Conservation (phyloP, 2,797 vertebrate species). For the Amniataba percoides region DNA sequence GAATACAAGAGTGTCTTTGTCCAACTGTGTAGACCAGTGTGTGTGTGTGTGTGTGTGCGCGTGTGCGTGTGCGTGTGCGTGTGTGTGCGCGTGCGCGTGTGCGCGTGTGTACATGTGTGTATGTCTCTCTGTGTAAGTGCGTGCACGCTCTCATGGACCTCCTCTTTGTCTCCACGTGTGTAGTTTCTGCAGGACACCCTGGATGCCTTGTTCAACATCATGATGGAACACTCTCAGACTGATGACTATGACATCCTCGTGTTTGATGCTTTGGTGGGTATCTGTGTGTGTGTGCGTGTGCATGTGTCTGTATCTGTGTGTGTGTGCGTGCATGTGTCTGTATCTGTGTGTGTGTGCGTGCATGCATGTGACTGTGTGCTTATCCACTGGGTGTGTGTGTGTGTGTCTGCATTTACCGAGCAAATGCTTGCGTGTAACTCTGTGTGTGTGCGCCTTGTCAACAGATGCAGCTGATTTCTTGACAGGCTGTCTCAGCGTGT, state of each 20-base stretch:
- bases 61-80: too few species aligned
- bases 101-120: too few species aligned
- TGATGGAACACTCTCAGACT: constrained; percentile 98
- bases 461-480: constrained; percentile 43
- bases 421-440: too few species aligned
- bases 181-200: constrained; percentile 97
- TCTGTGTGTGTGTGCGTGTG: constrained; percentile 21
- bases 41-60: not conserved
- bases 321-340: constrained; percentile 24
- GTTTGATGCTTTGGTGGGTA: constrained; percentile 95
- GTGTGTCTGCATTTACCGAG: not conserved
- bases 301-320: not conserved
- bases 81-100: too few species aligned
- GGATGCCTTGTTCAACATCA: constrained; percentile 99
- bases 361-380: too few species aligned
- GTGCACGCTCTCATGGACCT: constrained; percentile 1
- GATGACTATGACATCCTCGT: constrained; percentile 97
- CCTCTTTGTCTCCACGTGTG: constrained; percentile 21
- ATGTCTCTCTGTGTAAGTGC: too few species aligned
- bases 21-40: constrained; percentile 47
- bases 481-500: constrained; percentile 42
- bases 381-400: constrained; percentile 31
- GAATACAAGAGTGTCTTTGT: not conserved
- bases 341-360: constrained; percentile 7
- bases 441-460: constrained; percentile 19